These are phyloP conservation scores for Protonibea diacanthus DNA, from an alignment of 2,797 vertebrate genomes.

Conservation along the genomic window DNA sequence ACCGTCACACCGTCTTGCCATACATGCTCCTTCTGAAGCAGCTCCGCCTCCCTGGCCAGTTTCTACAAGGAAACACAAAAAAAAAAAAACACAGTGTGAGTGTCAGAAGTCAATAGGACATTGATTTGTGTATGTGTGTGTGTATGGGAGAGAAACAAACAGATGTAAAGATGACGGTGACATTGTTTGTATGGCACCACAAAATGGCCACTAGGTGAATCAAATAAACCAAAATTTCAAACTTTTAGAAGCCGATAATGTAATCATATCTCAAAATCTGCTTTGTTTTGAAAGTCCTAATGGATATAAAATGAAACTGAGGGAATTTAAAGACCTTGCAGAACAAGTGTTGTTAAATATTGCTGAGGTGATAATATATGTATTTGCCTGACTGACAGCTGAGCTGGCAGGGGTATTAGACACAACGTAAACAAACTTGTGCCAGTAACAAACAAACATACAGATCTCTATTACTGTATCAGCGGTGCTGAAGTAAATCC, in stretches of 20 bases:
- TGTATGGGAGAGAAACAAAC: conserved; percentile 7
- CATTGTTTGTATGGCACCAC: not conserved
- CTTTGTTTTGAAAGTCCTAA: not conserved
- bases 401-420: not conserved
- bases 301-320: not conserved
- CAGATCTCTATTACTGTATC: not conserved
- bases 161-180: conserved; percentile 11
- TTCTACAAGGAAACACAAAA: conserved; percentile 86
- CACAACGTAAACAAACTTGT: not conserved
- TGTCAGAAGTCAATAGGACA: conserved; percentile 52
- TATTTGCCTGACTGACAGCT: conserved; percentile 9
- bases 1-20: conserved; percentile 98
- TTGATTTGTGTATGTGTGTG: conserved; percentile 27
- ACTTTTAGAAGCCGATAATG: not conserved
- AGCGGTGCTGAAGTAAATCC: not conserved
- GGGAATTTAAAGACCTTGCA: not conserved
- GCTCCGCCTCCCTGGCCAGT: conserved; percentile 93
- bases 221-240: not conserved
- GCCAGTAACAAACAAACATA: not conserved
- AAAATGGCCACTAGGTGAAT: not conserved
- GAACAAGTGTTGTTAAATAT: not conserved
- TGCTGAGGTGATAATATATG: not conserved
- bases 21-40: conserved; percentile 93
- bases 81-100: conserved; percentile 65
- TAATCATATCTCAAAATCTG: not conserved